These are phyloP conservation scores for Cacoxenus indagator DNA, from an alignment of 2,888 invertebrate genomes.

Conservation along the genomic window DNA sequence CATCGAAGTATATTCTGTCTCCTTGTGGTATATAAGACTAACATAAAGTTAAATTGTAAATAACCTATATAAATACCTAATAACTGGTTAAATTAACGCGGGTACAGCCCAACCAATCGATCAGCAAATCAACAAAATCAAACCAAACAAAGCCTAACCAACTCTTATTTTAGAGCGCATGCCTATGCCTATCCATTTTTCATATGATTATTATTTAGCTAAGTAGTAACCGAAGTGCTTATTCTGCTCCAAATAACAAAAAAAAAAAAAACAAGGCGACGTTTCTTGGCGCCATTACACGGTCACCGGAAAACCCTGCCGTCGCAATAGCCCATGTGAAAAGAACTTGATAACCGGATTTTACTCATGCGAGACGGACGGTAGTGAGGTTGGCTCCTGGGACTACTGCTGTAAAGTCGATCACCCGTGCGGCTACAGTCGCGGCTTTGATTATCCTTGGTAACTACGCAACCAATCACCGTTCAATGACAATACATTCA, in stretches of 20 bases:
- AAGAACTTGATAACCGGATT: constrained; percentile 84
- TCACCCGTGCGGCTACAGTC: constrained; percentile 87
- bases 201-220: neutral
- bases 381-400: constrained; percentile 80
- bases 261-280: constrained; percentile 70
- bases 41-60: constrained; percentile 7
- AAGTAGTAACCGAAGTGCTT: neutral
- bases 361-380: constrained; percentile 87
- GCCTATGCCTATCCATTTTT: constrained; percentile 5
- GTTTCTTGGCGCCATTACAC: constrained; percentile 82
- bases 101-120: neutral
- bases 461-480: constrained; percentile 68
- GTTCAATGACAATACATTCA: neutral
- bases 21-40: neutral
- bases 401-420: constrained; percentile 89
- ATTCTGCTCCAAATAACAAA: constrained; percentile 15
- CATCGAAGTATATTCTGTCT: constrained; percentile 1
- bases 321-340: constrained; percentile 78
- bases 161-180: constrained; percentile 4
- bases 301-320: constrained; percentile 85
- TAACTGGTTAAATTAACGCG: neutral
- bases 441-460: constrained; percentile 87
- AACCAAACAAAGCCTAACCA: constrained; percentile 12
- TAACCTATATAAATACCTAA: neutral
- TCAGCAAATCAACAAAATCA: neutral